phyloP scores from a whole-genome alignment of 2,888 invertebrate genomes.

The Bellardia pandia region DNA sequence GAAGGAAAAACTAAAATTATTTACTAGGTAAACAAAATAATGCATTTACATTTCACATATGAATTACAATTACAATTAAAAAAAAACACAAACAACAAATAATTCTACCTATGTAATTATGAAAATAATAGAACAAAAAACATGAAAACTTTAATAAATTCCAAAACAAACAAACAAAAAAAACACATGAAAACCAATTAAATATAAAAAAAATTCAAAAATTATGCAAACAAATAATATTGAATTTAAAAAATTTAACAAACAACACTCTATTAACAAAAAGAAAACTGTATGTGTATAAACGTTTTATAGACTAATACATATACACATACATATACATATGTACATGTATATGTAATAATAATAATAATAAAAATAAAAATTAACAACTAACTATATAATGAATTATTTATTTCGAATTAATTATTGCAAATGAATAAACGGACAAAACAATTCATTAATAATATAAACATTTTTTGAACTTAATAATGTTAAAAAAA shows the following conservation, averaged over 20 bases:
- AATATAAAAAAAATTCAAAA: conserved; percentile 46
- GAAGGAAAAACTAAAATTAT: conserved; percentile 37
- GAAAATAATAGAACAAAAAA: conserved; percentile 33
- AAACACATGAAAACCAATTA: conserved; percentile 3
- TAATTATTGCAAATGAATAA: conserved; percentile 48
- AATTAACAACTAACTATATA: conserved; percentile 67
- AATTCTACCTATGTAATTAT: conserved; percentile 4
- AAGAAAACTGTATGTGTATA: conserved; percentile 72
- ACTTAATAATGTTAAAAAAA: conserved; percentile 64
- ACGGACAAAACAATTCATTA: conserved; percentile 43
- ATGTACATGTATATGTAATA: conserved; percentile 27
- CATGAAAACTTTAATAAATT: conserved; percentile 45
- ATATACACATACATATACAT: neutral
- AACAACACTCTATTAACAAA: conserved; percentile 45
- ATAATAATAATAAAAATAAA: conserved; percentile 17
- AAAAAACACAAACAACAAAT: conserved; percentile 50
- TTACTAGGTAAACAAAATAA: conserved; percentile 70
- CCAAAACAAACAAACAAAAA: conserved; percentile 29
- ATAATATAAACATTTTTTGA: conserved; percentile 68
- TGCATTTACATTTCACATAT: conserved; percentile 76
- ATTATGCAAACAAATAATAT: conserved; percentile 58
- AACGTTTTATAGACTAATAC: conserved; percentile 75
- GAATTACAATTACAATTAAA: conserved; percentile 65
- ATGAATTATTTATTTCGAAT: conserved; percentile 73
- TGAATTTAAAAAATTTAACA: conserved; percentile 22